A percentile compares a stretch with the other conserved stretches of the same genome.
Conservation (phyloP, 2,113 vertebrate species). For the Chloropsis cyanopogon region DNA sequence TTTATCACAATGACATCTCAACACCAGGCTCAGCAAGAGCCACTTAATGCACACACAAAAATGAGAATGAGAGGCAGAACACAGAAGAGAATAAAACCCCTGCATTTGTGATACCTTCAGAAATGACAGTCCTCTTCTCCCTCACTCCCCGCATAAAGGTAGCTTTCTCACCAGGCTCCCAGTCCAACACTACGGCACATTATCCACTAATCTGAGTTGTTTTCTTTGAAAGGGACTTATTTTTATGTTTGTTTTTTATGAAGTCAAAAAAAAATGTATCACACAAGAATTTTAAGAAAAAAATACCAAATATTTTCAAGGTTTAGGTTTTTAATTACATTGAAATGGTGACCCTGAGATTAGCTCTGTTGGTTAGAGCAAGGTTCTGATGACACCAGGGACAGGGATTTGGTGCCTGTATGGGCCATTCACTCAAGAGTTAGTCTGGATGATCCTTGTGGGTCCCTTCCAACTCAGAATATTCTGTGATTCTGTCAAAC, state of each 20-base stretch:
- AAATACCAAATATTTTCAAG: background rate
- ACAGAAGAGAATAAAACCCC: background rate
- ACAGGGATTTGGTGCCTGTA: background rate
- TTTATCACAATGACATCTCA: constrained; percentile 28
- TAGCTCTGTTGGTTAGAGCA: background rate
- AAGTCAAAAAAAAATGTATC: background rate
- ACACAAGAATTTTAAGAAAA: background rate
- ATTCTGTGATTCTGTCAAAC: background rate
- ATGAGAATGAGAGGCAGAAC: background rate
- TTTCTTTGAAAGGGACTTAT: background rate
- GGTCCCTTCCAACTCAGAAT: background rate
- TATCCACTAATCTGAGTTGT: background rate
- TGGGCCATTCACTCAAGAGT: background rate
- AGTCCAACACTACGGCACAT: background rate
- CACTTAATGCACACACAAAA: constrained; percentile 2
- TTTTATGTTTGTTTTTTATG: background rate
- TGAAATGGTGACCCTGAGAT: background rate
- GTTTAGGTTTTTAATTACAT: background rate
- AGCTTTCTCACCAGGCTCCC: background rate
- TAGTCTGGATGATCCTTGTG: too few relatives aligned
- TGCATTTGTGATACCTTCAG: background rate
- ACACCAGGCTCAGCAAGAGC: constrained; percentile 13
- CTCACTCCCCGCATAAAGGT: too few relatives aligned
- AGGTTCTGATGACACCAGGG: background rate
- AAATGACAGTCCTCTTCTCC: background rate